Percentiles rank a stretch among this genome's conserved stretches.
Evolutionary conservation across 1,140 invertebrate genomes (phyloP).

Genomic region (Dreissena polymorpha): DNA sequence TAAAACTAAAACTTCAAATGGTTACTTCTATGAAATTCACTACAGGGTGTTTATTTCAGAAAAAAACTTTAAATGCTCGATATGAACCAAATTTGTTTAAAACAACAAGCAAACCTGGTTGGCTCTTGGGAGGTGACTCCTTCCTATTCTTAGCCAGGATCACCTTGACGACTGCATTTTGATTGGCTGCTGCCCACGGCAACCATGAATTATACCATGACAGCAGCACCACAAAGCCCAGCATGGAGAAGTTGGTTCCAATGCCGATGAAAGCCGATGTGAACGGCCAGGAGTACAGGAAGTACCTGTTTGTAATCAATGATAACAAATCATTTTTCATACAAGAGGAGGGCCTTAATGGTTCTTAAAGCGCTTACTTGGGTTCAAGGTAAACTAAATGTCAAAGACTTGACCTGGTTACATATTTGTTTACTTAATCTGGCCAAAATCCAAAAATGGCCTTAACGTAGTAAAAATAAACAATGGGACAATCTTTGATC

Average conservation of each 20-base stretch:
- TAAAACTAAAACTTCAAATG: too few species aligned
- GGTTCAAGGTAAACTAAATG: not conserved
- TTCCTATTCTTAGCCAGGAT: conserved; percentile 29
- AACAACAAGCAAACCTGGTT: not conserved
- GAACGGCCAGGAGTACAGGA: conserved; percentile 50
- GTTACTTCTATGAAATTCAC: too few species aligned
- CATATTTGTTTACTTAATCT: not conserved
- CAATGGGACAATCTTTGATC: not conserved
- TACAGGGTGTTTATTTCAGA: too few species aligned
- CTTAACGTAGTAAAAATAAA: not conserved
- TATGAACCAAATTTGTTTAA: too few species aligned
- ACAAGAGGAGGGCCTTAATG: not conserved
- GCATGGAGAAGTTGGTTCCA: conserved; percentile 16
- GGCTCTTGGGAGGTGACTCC: conserved; percentile 6
- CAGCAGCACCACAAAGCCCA: conserved; percentile 42
- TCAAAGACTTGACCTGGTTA: not conserved
- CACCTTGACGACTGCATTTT: not conserved
- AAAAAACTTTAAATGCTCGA: too few species aligned
- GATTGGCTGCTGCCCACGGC: conserved; percentile 18
- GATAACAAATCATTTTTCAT: not conserved
- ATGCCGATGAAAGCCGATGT: conserved; percentile 48
- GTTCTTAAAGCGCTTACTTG: too few species aligned
- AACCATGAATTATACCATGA: conserved; percentile 51
- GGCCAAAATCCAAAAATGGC: not conserved
- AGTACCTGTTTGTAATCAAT: conserved; percentile 26